These are phyloP conservation scores for Macrostomum cliftonense DNA, from an alignment of 2,888 invertebrate species.

Conservation along the genomic window DNA sequence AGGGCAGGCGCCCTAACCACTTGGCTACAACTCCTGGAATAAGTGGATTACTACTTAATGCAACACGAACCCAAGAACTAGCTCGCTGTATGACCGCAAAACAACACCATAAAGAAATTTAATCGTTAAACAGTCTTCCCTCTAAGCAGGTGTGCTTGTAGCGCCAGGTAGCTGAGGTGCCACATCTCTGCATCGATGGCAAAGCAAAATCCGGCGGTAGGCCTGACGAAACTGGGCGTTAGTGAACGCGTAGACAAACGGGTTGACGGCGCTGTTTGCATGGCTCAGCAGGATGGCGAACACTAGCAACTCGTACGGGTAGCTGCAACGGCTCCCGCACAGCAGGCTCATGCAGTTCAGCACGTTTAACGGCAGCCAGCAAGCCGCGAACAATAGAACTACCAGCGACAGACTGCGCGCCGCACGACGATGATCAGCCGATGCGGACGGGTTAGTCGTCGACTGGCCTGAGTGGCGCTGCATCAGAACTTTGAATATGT, in stretches of 20 bases:
- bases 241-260: constrained; percentile 61
- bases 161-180: too few relatives aligned
- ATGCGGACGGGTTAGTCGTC: too few relatives aligned
- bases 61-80: too few relatives aligned
- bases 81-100: too few relatives aligned
- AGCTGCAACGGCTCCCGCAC: neutral
- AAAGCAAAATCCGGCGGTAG: neutral
- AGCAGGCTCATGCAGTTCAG: constrained; percentile 1
- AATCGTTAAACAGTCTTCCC: too few relatives aligned
- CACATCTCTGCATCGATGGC: neutral
- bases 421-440: neutral
- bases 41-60: too few relatives aligned
- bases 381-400: constrained; percentile 13
- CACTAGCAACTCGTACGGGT: constrained; percentile 44
- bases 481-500: constrained; percentile 18
- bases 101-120: too few relatives aligned
- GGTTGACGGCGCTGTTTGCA: constrained; percentile 72
- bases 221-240: neutral
- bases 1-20: too few relatives aligned
- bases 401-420: constrained; percentile 11
- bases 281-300: constrained; percentile 66
- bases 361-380: constrained; percentile 14
- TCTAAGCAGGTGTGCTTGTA: too few relatives aligned
- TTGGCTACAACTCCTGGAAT: too few relatives aligned
- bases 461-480: too few relatives aligned